Evolutionary conservation across 2,113 vertebrate species (phyloP).

Genomic region (Microtus oregoni): DNA sequence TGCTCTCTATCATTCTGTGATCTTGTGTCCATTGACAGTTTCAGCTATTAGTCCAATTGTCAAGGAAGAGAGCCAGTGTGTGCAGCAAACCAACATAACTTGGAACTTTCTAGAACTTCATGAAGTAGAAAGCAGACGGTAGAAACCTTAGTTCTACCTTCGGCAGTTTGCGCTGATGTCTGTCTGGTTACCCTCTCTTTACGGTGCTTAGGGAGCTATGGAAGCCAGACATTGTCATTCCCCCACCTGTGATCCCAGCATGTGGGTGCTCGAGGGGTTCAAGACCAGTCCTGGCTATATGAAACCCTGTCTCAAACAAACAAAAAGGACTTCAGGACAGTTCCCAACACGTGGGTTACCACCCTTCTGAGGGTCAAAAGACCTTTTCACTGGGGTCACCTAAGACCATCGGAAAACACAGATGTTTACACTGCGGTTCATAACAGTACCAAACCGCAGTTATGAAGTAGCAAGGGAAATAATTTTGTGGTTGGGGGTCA

Average conservation of each 20-base stretch:
- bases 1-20: not conserved
- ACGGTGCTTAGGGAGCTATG: not conserved
- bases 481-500: not conserved
- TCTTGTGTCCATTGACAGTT: not conserved
- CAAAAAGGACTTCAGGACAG: not conserved
- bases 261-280: not conserved
- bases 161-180: not conserved
- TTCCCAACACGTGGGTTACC: too few relatives aligned
- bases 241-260: too few relatives aligned
- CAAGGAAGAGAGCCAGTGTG: not conserved
- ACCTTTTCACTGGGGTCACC: not conserved
- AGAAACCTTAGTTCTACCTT: not conserved
- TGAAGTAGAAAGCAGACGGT: not conserved
- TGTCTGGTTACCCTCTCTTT: not conserved
- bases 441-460: not conserved
- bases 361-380: not conserved
- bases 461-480: not conserved
- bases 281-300: not conserved
- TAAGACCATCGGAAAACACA: not conserved
- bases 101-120: constrained; percentile 4
- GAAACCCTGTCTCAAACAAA: not conserved
- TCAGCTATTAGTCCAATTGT: not conserved
- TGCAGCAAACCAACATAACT: not conserved
- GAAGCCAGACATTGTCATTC: too few relatives aligned
- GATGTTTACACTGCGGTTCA: too few relatives aligned